Percentiles rank a stretch among this genome's conserved stretches.
Conservation (phyloP, 1,140 invertebrate genomes). For the Zaprionus tsacasi region DNA sequence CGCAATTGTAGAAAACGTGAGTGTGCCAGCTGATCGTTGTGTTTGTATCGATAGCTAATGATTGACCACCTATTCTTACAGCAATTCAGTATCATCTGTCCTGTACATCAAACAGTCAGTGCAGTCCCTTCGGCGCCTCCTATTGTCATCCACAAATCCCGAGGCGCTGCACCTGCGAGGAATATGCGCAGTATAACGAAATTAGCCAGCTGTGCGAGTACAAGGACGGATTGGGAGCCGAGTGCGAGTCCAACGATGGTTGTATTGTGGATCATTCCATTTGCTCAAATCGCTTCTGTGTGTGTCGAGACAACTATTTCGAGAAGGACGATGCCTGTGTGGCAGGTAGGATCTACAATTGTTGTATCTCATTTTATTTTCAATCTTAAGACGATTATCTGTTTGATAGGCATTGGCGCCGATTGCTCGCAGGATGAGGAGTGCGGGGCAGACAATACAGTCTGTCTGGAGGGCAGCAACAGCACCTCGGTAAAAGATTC, state of each 20-base stretch:
- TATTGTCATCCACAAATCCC: conserved; percentile 72
- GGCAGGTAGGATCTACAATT: conserved; percentile 40
- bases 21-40: background rate
- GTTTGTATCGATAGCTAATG: background rate
- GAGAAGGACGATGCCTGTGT: conserved; percentile 75
- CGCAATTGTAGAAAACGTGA: conserved; percentile 80
- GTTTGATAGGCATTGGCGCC: conserved; percentile 83
- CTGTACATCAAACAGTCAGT: conserved; percentile 81
- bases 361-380: background rate
- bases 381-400: background rate
- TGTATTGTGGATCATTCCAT: conserved; percentile 81
- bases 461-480: conserved; percentile 61
- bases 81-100: conserved; percentile 82
- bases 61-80: conserved; percentile 18
- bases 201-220: conserved; percentile 75
- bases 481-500: conserved; percentile 46
- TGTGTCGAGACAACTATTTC: conserved; percentile 83
- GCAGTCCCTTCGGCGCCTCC: conserved; percentile 80
- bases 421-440: conserved; percentile 81
- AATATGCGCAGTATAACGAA: conserved; percentile 79
- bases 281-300: conserved; percentile 83
- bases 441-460: conserved; percentile 82
- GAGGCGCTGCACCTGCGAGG: conserved; percentile 76
- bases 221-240: conserved; percentile 71
- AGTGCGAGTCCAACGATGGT: conserved; percentile 71